phyloP scores from a whole-genome alignment of 2,113 vertebrate genomes.

The Engraulis encrasicolus region DNA sequence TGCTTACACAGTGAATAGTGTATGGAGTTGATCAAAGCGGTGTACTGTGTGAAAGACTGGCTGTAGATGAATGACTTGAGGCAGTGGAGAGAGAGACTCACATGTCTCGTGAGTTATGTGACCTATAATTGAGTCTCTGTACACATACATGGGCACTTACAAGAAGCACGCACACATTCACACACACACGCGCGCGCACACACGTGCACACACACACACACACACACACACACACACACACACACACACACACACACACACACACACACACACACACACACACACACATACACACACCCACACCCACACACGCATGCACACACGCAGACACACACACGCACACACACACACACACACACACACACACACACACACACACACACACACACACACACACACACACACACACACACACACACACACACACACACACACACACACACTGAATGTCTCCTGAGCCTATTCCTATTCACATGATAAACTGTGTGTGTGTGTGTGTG shows the following conservation, averaged over 20 bases:
- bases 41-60: background rate
- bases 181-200: too few relatives aligned
- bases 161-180: too few relatives aligned
- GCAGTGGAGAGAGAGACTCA: background rate
- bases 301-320: too few relatives aligned
- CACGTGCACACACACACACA: too few relatives aligned
- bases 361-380: background rate
- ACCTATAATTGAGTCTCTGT: background rate
- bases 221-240: background rate
- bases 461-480: constrained; percentile 1
- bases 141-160: background rate
- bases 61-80: background rate
- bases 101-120: background rate
- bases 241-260: background rate
- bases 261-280: background rate
- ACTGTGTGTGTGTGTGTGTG: background rate
- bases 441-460: background rate
- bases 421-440: background rate
- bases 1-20: background rate
- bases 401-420: background rate
- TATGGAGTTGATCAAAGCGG: background rate
- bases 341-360: background rate
- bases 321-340: too few relatives aligned
- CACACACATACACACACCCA: background rate
- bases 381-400: background rate